Evolutionary conservation across 2,113 vertebrate genomes (phyloP), one percentile per base, ranked within the genome.

Genomic region (Dicentrarchus labrax): DNA sequence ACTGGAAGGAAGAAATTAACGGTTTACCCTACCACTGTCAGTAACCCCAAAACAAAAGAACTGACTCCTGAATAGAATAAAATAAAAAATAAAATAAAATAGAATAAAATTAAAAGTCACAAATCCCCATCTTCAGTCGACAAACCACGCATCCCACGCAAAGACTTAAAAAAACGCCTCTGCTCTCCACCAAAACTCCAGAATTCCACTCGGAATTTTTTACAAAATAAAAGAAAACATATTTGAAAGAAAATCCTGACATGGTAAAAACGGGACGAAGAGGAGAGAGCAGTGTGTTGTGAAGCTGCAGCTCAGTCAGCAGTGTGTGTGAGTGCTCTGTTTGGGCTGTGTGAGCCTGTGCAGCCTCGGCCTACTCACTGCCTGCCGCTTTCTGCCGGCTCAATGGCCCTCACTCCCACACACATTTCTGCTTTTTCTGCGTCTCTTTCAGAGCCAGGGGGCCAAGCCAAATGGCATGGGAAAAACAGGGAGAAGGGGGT

Each of bases 321-420:
- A 76, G 81, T 54, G 60, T 22, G 69, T 59, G 69, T 59, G 50
- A 72, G 8, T 76, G 17, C 10, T 68, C 41, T 84, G 81, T 82
- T 2, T 10, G 48, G 17, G 51, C n/a, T 65, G 71, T 80, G 69
- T 68, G 54, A 30, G 30, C 30, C 30, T 59, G 3, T 16, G 53
- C 68, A 24, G 59, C 74, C 72, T 82, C 87, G 78, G 72, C 87
- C 87, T 86, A 79, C 88, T 79, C 91, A 30, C 24, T 30, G 89
- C 80, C 56, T 41, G 45, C 30, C 56, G 71, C 48, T 92, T 94
- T 94, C 80, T 86, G 83, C 59, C 89, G 69, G 89, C 87, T 95
- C 93, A 96, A 90, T 89, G 78, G 86, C 64, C 30, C 56, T 36
- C 66, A 88, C 97, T 96, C 97, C 97, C 96, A 98, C 97, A 92